Base-by-base conservation (phyloP, 1,140 invertebrate genomes). In the Xylocopa sonorina region DNA sequence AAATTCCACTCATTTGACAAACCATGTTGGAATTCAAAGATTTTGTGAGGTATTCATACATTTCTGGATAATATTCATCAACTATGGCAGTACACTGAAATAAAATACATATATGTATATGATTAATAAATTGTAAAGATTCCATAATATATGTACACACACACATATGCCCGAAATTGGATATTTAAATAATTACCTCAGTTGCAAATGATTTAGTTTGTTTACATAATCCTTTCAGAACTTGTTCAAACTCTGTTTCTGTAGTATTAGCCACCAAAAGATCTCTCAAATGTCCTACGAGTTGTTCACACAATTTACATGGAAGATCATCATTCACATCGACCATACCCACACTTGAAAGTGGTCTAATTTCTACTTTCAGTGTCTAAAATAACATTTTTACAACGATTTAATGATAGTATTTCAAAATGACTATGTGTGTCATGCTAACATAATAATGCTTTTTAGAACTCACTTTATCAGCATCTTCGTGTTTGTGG, bases 261-360 rank as follows among this genome's bases (percentile, higher is more conserved):
- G 97, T 97, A 1, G 97, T 97, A 87, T 98, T 98, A n/a, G 97
- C 95, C 41, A 97, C 94, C 0, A 98, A 90, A 29, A 97, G 93
- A 90, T 98, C 96, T 77, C 94, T 95, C 75, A 98, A 91, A 93
- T 98, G 97, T 48, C 92, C 92, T 0, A 98, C 96, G 32, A 98
- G 89, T 90, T 97, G 96, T 88, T 97, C 95, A 89, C 97, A 98
- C 58, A 98, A 94, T 81, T 98, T 96, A 89, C 97, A 98, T 24
- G 97, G 95, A 48, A 97, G 90, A 90, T 97, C 96, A 88, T 97
- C 96, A 58, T 73, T 80, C 3, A 94, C 85, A 68, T 92, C 91
- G 27, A 94, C 93, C 89, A 94, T 92, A 53, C 94, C 94, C 81
- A 94, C 92, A 66, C 93, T 93, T 5, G 94, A 94, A 38, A 93